Conservation (phyloP, 2,888 invertebrate genomes). For the Carabus problematicus region DNA sequence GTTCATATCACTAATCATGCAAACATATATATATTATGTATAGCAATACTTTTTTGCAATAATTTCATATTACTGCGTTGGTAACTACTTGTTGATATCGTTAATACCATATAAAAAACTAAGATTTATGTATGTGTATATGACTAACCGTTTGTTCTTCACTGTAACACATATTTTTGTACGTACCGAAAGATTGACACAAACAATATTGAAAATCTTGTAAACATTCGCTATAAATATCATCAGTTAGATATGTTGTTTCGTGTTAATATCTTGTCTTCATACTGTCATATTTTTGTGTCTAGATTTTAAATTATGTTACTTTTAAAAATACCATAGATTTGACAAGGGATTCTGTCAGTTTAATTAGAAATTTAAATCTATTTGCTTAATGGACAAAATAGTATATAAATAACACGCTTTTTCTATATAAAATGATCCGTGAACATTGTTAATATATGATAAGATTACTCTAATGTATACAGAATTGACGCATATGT, state of each 20-base stretch:
- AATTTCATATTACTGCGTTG: no score
- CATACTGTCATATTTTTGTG: neutral
- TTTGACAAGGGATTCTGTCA: slow-evolving; percentile 45
- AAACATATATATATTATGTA: no score
- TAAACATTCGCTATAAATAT: slow-evolving; percentile 4
- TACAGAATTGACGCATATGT: slow-evolving; percentile 3
- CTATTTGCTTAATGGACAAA: neutral
- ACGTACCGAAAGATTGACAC: no score
- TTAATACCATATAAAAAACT: no score
- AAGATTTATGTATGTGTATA: no score
- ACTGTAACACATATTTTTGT: no score
- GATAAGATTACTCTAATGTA: neutral
- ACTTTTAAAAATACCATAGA: slow-evolving; percentile 13
- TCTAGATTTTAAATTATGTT: neutral
- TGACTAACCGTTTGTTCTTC: no score
- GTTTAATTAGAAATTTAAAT: neutral
- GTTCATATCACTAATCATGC: no score
- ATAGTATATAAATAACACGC: neutral
- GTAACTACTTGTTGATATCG: no score
- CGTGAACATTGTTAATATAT: no score
- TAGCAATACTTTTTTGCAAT: no score
- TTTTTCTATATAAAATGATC: slow-evolving; percentile 5
- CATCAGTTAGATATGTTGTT: neutral
- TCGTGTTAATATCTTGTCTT: slow-evolving; percentile 12
- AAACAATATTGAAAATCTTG: neutral